A percentile compares a stretch with the other conserved stretches of the same genome.
phyloP scores from a whole-genome alignment of 1,140 invertebrate genomes.

The Tetranychus cinnabarinus region DNA sequence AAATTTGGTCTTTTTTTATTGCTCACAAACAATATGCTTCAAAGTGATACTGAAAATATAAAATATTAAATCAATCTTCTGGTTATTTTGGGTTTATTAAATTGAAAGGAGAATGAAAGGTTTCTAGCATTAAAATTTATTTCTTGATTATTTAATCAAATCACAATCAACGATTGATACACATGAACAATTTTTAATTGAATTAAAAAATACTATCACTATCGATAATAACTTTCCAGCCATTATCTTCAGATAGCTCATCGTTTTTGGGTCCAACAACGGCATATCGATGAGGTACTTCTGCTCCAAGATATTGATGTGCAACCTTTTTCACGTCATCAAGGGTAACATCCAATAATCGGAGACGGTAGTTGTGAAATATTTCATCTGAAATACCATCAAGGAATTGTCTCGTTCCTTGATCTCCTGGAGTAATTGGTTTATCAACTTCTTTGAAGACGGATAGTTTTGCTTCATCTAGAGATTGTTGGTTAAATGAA shows the following conservation, averaged over 20 bases:
- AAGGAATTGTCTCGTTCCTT: conserved; percentile 45
- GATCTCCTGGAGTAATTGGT: conserved; percentile 49
- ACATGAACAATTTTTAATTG: no score
- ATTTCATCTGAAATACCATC: conserved; percentile 47
- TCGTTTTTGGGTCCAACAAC: background rate
- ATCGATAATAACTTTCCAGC: background rate
- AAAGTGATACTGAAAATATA: no score
- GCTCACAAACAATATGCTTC: no score
- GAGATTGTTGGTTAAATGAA: conserved; percentile 30
- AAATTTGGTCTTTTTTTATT: no score
- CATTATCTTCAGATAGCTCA: background rate
- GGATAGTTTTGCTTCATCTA: conserved; percentile 64
- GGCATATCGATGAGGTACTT: background rate
- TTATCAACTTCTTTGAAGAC: conserved; percentile 53
- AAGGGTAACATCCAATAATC: conserved; percentile 9
- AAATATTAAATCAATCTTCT: no score
- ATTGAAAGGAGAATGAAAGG: no score
- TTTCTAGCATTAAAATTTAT: no score
- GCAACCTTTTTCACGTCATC: background rate
- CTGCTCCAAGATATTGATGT: background rate
- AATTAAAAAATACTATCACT: no score
- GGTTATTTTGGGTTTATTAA: no score
- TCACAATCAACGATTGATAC: no score
- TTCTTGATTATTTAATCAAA: no score
- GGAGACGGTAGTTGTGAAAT: conserved; percentile 15